Conservation (phyloP, 2,888 invertebrate genomes). For the Seira ritae region DNA sequence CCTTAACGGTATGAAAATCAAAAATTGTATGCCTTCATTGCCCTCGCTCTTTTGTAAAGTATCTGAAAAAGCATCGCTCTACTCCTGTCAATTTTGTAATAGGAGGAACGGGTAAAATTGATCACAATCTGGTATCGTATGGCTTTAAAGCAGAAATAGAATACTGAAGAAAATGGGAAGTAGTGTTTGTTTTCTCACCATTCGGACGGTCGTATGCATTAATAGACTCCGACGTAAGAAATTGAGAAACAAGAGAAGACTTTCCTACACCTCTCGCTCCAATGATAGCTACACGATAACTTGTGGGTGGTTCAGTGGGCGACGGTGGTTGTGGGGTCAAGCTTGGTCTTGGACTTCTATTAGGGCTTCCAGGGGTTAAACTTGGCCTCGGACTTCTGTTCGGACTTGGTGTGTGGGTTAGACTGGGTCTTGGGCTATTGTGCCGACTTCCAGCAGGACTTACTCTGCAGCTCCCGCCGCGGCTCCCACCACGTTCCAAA, state of each 20-base stretch:
- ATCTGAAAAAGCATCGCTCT: conserved; percentile 5
- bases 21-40: neutral
- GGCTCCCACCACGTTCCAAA: conserved; percentile 69
- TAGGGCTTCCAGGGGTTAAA: conserved; percentile 75
- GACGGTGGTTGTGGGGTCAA: conserved; percentile 58
- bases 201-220: conserved; percentile 93
- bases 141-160: too few species aligned
- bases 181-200: conserved; percentile 78
- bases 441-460: conserved; percentile 73
- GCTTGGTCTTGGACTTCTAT: conserved; percentile 75
- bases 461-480: conserved; percentile 75
- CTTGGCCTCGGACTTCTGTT: conserved; percentile 74
- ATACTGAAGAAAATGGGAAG: too few species aligned
- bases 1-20: too few species aligned
- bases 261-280: conserved; percentile 90
- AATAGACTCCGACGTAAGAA: conserved; percentile 95
- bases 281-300: conserved; percentile 85
- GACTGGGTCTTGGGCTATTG: conserved; percentile 73
- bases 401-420: conserved; percentile 50
- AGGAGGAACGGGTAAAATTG: neutral
- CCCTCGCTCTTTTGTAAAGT: neutral
- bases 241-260: conserved; percentile 88
- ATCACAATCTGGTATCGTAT: too few species aligned
- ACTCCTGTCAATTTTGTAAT: conserved; percentile 43
- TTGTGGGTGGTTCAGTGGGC: conserved; percentile 74